phyloP scores from a whole-genome alignment of 2,113 vertebrate species.

The Agelaius phoeniceus region DNA sequence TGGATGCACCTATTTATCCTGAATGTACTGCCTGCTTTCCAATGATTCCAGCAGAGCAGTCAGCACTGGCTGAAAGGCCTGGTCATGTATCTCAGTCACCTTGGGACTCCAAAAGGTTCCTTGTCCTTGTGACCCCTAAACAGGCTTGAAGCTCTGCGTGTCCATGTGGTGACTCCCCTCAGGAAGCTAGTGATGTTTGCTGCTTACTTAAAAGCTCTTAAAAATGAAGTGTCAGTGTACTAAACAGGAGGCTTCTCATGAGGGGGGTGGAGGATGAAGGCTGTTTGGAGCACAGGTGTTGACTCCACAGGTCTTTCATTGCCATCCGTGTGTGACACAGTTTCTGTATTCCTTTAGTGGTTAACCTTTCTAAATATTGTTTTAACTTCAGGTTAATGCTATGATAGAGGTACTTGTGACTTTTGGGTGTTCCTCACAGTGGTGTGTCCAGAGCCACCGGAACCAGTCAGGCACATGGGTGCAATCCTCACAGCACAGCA shows the following conservation, averaged over 20 bases:
- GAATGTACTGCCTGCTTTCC: fast-evolving
- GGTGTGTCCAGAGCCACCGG: background rate
- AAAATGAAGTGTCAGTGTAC: background rate
- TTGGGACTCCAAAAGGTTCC: background rate
- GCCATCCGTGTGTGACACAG: background rate
- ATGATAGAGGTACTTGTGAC: background rate
- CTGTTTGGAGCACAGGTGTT: background rate
- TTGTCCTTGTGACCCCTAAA: background rate
- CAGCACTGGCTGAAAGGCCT: background rate
- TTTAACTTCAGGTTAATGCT: background rate
- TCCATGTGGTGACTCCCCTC: background rate
- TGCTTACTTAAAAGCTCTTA: background rate
- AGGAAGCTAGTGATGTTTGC: background rate
- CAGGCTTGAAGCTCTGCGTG: background rate
- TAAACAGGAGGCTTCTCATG: background rate
- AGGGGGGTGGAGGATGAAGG: background rate
- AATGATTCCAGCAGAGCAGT: background rate
- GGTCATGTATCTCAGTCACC: background rate
- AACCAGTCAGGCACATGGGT: background rate
- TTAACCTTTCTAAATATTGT: background rate
- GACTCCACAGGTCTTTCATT: background rate
- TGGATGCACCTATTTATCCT: background rate
- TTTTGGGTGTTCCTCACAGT: background rate
- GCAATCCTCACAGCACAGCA: fast-evolving
- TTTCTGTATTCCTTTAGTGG: background rate